A percentile compares a stretch with the other conserved stretches of the same genome.
Evolutionary conservation across 2,797 vertebrate genomes (phyloP).

Genomic region (Ptychobarbus kaznakovi): DNA sequence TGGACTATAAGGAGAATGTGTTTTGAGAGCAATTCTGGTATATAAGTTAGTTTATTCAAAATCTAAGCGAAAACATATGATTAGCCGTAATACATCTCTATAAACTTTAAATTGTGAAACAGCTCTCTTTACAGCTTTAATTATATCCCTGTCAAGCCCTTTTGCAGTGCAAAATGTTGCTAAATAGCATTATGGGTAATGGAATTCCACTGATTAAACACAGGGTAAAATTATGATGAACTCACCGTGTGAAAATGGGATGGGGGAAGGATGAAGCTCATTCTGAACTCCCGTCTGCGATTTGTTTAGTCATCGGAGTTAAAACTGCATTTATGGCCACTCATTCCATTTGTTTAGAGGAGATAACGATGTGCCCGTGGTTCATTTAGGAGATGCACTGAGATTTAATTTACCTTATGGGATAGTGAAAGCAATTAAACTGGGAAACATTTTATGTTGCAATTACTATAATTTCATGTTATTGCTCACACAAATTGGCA

Average conservation of each 20-base stretch:
- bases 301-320: constrained; percentile 38
- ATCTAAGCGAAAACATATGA: neutral
- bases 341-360: constrained; percentile 35
- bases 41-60: constrained; percentile 2
- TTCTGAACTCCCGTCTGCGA: constrained; percentile 12
- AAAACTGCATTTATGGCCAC: constrained; percentile 39
- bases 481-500: constrained; percentile 49
- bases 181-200: constrained; percentile 41
- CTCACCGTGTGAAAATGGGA: constrained; percentile 23
- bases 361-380: constrained; percentile 33
- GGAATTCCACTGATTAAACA: constrained; percentile 48
- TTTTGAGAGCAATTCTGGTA: neutral
- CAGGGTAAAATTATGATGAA: constrained; percentile 46
- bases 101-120: constrained; percentile 25
- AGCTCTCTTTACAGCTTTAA: constrained; percentile 19
- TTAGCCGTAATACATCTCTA: constrained; percentile 25
- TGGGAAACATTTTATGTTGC: constrained; percentile 45
- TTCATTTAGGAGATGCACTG: constrained; percentile 52
- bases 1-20: constrained; percentile 15
- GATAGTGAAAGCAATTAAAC: constrained; percentile 53
- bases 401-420: constrained; percentile 49
- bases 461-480: constrained; percentile 52
- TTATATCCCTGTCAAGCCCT: constrained; percentile 15
- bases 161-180: constrained; percentile 5
- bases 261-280: constrained; percentile 24